Conservation (phyloP, 2,888 invertebrate genomes). For the Mimumesa dahlbomi region DNA sequence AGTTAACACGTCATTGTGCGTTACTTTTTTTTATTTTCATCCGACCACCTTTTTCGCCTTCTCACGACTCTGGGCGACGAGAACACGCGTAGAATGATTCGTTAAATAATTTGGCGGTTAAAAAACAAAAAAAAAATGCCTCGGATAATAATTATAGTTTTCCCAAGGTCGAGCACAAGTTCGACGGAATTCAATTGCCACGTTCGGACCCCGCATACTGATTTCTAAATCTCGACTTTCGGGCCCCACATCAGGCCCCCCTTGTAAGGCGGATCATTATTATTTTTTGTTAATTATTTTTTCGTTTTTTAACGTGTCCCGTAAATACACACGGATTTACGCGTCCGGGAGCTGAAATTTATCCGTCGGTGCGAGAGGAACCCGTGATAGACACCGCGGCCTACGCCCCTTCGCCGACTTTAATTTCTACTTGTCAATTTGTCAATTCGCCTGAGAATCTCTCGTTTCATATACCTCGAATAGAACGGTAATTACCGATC, state of each 20-base stretch:
- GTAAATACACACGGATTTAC: slow-evolving; percentile 17
- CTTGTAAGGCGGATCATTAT: too few relatives aligned
- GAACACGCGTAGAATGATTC: too few relatives aligned
- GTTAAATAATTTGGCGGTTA: too few relatives aligned
- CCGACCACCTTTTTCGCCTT: background rate
- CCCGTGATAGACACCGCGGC: slow-evolving; percentile 30
- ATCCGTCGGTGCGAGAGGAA: slow-evolving; percentile 39
- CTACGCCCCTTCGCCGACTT: slow-evolving; percentile 23
- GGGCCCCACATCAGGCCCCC: too few relatives aligned
- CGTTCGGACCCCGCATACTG: too few relatives aligned
- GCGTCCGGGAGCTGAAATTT: slow-evolving; percentile 47
- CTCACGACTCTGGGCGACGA: too few relatives aligned
- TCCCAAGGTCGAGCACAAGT: too few relatives aligned
- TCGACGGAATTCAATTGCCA: too few relatives aligned
- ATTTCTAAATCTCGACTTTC: too few relatives aligned
- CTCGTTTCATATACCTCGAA: background rate
- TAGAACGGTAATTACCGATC: background rate
- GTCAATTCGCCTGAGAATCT: slow-evolving; percentile 14
- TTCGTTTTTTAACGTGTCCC: slow-evolving; percentile 16
- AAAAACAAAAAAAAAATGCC: too few relatives aligned
- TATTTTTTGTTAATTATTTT: too few relatives aligned
- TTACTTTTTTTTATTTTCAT: slow-evolving; percentile 38
- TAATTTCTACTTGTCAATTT: slow-evolving; percentile 53
- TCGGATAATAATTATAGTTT: too few relatives aligned
- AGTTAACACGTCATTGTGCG: slow-evolving; percentile 64